Base-by-base conservation (phyloP, 2,113 vertebrate species). In the Redunca redunca region DNA sequence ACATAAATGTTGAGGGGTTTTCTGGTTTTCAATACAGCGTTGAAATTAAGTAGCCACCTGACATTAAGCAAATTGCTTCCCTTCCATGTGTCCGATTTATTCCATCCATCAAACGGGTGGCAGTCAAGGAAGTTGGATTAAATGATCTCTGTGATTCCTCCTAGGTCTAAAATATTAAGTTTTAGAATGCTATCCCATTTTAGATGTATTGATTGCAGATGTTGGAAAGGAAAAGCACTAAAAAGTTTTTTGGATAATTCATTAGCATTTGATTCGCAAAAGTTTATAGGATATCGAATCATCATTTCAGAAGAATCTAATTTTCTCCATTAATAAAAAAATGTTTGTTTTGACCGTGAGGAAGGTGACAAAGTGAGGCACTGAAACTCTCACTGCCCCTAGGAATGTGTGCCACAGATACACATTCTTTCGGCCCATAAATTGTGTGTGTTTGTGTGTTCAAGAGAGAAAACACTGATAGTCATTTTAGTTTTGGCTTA, bases 401-500 rank as follows among this genome's bases (percentile, higher is more conserved):
- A 9, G 17, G 46, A 62, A 60, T 67, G 7, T 58, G 14, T 90
- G 50, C 50, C 81, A 26, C 40, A 87, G 26, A 80, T 36, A 48
- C 12, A 11, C 11, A 58, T 90, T 87, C 28, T 58, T 89, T 48
- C 52, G n/a, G 30, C 1, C 10, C 64, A 62, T 81, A 88, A 55
- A 87, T 64, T 74, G 16, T 15, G 48, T 90, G 46, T 94, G 43
- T 36, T 91, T 95, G 52, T 80, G 52, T 81, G 19, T 74, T 96
- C 40, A 60, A 91, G 28, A 95, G 36, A 96, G 62, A 94, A 97
- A 93, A 88, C 87, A 88, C 48, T 84, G 87, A 60, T 64, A 83
- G n/a, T 46, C 30, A 92, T 55, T 86, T 86, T 82, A 91, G 96
- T 89, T 96, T 97, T 84, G 28, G 12, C 74, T 95, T 92, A 53